Conservation (phyloP, 1,140 invertebrate species). For the Drosophila murphyi region DNA sequence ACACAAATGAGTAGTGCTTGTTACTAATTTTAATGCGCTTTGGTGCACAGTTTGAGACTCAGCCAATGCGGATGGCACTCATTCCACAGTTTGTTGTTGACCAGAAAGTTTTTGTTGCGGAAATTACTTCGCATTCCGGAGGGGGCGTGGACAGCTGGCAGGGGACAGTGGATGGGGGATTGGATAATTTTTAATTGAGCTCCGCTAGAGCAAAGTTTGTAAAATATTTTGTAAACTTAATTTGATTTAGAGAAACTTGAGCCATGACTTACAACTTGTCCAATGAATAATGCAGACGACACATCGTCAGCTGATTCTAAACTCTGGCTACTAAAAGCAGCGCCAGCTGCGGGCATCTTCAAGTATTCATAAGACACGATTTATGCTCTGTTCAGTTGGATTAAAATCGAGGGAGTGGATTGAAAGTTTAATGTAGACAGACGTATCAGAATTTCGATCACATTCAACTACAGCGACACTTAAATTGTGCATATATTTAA, state of each 20-base stretch:
- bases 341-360: slow-evolving; percentile 42
- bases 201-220: slow-evolving; percentile 54
- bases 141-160: background rate
- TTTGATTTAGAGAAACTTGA: slow-evolving; percentile 76
- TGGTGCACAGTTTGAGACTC: slow-evolving; percentile 52
- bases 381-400: slow-evolving; percentile 8
- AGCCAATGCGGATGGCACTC: background rate
- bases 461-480: background rate
- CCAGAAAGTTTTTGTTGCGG: slow-evolving; percentile 74
- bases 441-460: slow-evolving; percentile 6
- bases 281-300: slow-evolving; percentile 75
- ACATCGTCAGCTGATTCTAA: slow-evolving; percentile 34
- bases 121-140: slow-evolving; percentile 56
- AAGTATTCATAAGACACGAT: slow-evolving; percentile 45
- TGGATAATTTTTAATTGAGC: slow-evolving; percentile 79
- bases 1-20: slow-evolving; percentile 82
- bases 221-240: slow-evolving; percentile 77
- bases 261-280: slow-evolving; percentile 73
- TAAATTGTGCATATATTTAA: no score
- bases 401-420: background rate
- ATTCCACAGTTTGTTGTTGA: slow-evolving; percentile 35
- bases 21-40: slow-evolving; percentile 82
- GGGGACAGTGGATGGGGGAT: background rate
- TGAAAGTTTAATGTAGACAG: background rate
- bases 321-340: background rate